Evolutionary conservation across 2,797 vertebrate species (phyloP).

Genomic region (Paratrypauchen microcephalus): DNA sequence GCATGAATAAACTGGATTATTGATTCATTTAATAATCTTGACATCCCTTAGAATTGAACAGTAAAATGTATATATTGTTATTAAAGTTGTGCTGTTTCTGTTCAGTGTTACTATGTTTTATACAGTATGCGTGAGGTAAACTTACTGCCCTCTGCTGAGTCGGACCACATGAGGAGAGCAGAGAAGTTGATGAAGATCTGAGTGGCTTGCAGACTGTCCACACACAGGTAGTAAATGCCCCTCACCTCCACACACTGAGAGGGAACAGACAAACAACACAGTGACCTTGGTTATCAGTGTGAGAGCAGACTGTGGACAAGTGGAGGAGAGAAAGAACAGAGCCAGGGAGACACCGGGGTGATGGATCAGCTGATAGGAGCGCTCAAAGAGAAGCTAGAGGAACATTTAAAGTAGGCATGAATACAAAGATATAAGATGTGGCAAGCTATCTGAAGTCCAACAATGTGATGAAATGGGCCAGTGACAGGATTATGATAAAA

Average conservation of each 20-base stretch:
- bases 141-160: constrained; percentile 59
- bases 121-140: constrained; percentile 12
- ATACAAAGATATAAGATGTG: neutral
- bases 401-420: constrained; percentile 14
- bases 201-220: constrained; percentile 83
- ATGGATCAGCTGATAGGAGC: constrained; percentile 41
- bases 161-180: constrained; percentile 81
- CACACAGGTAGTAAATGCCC: constrained; percentile 82
- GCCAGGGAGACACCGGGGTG: constrained; percentile 18
- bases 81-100: neutral
- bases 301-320: constrained; percentile 23
- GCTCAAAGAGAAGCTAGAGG: constrained; percentile 24
- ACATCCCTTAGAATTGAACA: no score
- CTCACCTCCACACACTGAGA: constrained; percentile 76
- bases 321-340: constrained; percentile 30
- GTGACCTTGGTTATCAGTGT: constrained; percentile 25
- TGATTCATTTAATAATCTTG: no score
- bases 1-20: no score
- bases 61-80: no score
- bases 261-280: constrained; percentile 26
- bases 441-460: neutral
- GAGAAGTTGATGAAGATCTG: constrained; percentile 90
- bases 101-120: neutral
- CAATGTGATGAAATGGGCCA: neutral
- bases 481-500: no score